Percentiles rank a stretch among this genome's conserved stretches.
These are phyloP conservation scores for Austrofundulus limnaeus DNA, from an alignment of 2,113 vertebrate genomes.

Conservation along the genomic window DNA sequence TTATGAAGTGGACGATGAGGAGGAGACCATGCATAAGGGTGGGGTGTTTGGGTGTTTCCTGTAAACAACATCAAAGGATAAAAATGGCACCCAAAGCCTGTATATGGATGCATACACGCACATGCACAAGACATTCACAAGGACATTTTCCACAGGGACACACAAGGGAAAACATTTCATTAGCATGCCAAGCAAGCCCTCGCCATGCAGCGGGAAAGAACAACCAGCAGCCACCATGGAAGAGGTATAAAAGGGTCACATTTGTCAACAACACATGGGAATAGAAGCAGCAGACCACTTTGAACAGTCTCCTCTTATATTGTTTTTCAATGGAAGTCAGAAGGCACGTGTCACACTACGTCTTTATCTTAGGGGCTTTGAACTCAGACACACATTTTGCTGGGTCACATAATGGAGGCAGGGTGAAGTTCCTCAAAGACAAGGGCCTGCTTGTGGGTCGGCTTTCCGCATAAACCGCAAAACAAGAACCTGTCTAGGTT, in stretches of 20 bases:
- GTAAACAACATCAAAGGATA: conserved; percentile 77
- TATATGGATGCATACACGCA: conserved; percentile 48
- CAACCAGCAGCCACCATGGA: conserved; percentile 17
- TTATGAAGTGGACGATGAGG: conserved; percentile 75
- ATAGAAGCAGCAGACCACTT: conserved; percentile 29
- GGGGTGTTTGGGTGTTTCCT: conserved; percentile 79
- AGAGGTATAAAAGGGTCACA: conserved; percentile 33
- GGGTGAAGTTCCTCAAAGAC: conserved; percentile 22
- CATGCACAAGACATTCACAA: conserved; percentile 20
- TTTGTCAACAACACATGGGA: conserved; percentile 23
- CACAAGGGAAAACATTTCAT: conserved; percentile 38
- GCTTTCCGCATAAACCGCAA: conserved; percentile 24
- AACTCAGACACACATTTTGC: conserved; percentile 28
- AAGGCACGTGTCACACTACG: conserved; percentile 33
- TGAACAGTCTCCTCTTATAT: conserved; percentile 43
- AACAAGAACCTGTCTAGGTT: conserved; percentile 41
- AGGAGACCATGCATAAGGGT: conserved; percentile 76
- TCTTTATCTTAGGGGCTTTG: conserved; percentile 51
- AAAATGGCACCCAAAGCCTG: conserved; percentile 50
- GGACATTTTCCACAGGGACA: conserved; percentile 25
- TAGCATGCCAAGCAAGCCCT: conserved; percentile 54
- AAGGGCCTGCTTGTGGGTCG: conserved; percentile 32
- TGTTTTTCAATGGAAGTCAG: conserved; percentile 37
- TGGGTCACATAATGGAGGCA: conserved; percentile 19
- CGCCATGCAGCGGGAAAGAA: conserved; percentile 44